These are phyloP conservation scores for Petaurus breviceps DNA, from an alignment of 2,113 vertebrate genomes.

Conservation along the genomic window DNA sequence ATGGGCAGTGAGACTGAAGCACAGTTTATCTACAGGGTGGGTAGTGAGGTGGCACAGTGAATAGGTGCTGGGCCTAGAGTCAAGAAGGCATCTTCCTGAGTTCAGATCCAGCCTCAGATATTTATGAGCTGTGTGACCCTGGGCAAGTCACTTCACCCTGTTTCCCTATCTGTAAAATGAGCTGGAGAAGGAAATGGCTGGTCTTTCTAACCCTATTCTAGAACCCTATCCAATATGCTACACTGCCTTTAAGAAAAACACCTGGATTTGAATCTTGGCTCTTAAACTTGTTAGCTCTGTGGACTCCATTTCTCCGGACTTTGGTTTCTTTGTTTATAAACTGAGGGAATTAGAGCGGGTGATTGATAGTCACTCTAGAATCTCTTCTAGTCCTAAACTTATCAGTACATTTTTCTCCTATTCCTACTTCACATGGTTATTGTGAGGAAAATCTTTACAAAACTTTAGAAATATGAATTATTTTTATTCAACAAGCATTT, in stretches of 20 bases:
- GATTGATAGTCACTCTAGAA: not conserved
- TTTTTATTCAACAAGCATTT: not conserved
- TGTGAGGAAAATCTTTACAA: not conserved
- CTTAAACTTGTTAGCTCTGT: not conserved
- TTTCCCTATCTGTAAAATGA: too few relatives aligned
- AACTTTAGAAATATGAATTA: not conserved
- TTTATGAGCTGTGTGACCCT: too few relatives aligned
- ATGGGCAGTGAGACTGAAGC: not conserved
- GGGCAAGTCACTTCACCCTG: too few relatives aligned
- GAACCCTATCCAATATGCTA: not conserved
- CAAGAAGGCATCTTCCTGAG: too few relatives aligned
- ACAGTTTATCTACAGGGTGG: not conserved
- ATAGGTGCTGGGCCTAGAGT: too few relatives aligned
- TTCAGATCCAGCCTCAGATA: too few relatives aligned
- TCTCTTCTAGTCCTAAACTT: not conserved
- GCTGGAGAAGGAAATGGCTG: too few relatives aligned
- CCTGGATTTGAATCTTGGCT: not conserved
- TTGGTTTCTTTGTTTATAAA: not conserved
- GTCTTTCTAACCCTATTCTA: not conserved
- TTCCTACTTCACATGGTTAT: not conserved
- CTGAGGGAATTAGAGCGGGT: not conserved
- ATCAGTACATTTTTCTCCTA: not conserved
- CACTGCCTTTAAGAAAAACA: not conserved
- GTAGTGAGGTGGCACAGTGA: too few relatives aligned
- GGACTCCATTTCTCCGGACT: not conserved